Conservation (phyloP, 2,888 invertebrate species). For the Prosapia bicincta region DNA sequence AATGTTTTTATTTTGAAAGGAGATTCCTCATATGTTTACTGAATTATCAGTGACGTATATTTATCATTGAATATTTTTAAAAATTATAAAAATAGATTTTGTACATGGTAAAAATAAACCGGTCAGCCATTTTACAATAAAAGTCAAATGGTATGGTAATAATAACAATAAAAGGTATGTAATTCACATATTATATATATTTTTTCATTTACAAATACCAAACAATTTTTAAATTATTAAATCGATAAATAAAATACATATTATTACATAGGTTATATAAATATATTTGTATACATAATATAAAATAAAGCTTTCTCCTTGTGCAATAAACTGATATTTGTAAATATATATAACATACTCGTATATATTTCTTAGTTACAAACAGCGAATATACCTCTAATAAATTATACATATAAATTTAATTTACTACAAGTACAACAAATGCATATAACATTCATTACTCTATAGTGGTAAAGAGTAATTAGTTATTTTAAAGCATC, state of each 20-base stretch:
- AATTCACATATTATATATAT: too few species aligned
- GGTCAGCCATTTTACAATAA: too few species aligned
- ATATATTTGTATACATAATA: background rate
- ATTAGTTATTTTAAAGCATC: background rate
- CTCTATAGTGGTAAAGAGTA: background rate
- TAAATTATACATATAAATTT: background rate
- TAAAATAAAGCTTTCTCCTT: background rate
- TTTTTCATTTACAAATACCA: background rate
- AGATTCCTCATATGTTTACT: too few species aligned
- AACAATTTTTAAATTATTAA: background rate
- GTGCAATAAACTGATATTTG: background rate
- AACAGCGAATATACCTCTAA: background rate
- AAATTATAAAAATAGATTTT: too few species aligned
- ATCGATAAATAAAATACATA: background rate
- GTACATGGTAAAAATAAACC: too few species aligned
- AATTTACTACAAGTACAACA: background rate
- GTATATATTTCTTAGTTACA: background rate
- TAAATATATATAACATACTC: too few species aligned
- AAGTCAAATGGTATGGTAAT: too few species aligned
- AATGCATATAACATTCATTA: background rate
- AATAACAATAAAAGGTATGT: too few species aligned
- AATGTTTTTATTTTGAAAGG: too few species aligned
- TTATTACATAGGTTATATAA: background rate
- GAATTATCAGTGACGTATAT: too few species aligned
- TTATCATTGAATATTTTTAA: too few species aligned